A percentile compares a stretch with the other conserved stretches of the same genome.
These are phyloP conservation scores for Petroica traversi DNA, from an alignment of 2,113 vertebrate species.

Conservation along the genomic window DNA sequence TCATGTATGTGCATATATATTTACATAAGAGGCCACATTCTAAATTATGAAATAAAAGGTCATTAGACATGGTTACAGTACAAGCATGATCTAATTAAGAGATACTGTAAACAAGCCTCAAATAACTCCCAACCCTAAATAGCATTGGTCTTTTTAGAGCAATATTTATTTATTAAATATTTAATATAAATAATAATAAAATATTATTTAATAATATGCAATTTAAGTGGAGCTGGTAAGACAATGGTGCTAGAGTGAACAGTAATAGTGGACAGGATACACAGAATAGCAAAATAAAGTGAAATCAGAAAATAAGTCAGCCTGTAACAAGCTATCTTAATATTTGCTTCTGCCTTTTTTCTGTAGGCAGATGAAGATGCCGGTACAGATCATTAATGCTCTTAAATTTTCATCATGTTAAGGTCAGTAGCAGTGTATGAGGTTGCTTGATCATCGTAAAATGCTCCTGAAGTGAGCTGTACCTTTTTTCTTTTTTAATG, in stretches of 20 bases:
- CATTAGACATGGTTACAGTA: not conserved
- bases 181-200: no score
- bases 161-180: no score
- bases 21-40: not conserved
- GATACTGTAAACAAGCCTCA: not conserved
- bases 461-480: not conserved
- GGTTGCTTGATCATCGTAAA: not conserved
- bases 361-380: not conserved
- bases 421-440: not conserved
- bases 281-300: not conserved
- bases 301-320: not conserved
- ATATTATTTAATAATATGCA: no score
- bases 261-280: not conserved
- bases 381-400: constrained; percentile 24
- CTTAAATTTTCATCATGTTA: constrained; percentile 14
- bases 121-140: not conserved
- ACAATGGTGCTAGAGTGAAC: not conserved
- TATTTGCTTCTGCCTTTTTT: not conserved
- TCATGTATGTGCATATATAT: not conserved
- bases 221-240: not conserved
- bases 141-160: not conserved
- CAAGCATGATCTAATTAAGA: not conserved
- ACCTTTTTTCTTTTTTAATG: not conserved
- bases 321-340: not conserved
- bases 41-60: not conserved